Evolutionary conservation across 2,797 vertebrate genomes (phyloP).

Genomic region (Crocodylus rhombifer): DNA sequence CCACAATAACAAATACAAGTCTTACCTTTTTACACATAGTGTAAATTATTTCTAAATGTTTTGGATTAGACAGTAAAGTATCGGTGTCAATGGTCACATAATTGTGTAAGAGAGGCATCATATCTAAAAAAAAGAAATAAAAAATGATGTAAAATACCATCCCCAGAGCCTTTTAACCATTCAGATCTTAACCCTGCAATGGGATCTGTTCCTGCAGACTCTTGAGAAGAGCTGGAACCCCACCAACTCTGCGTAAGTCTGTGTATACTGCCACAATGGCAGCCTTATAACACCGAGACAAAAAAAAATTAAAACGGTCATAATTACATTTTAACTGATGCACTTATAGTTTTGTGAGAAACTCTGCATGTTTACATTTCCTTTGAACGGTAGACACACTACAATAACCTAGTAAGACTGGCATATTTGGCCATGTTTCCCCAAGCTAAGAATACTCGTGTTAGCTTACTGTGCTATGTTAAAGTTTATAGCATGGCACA

Average conservation of each 20-base stretch:
- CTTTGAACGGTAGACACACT: slow-evolving; percentile 21
- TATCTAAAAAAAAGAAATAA: slow-evolving; percentile 85
- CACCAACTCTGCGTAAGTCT: not conserved
- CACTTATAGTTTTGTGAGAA: not conserved
- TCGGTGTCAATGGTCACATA: slow-evolving; percentile 96
- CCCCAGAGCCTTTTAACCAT: not conserved
- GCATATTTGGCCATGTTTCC: slow-evolving; percentile 25
- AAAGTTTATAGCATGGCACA: slow-evolving; percentile 3
- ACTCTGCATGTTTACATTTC: not conserved
- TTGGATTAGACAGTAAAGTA: slow-evolving; percentile 92
- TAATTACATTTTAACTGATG: not conserved
- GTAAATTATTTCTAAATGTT: slow-evolving; percentile 96
- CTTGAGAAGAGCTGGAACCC: not conserved
- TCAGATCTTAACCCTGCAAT: not conserved
- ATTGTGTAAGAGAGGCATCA: slow-evolving; percentile 99
- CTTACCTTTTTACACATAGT: slow-evolving; percentile 98
- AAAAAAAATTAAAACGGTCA: not conserved
- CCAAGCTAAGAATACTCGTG: not conserved
- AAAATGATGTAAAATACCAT: not conserved
- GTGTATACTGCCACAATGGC: not conserved
- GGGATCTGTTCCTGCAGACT: not conserved
- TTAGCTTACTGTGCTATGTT: slow-evolving; percentile 26
- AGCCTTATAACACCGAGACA: not conserved
- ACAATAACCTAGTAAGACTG: not conserved
- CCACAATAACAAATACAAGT: not conserved